These are phyloP conservation scores for Chionis minor DNA, from an alignment of 2,113 vertebrate species.

Conservation along the genomic window DNA sequence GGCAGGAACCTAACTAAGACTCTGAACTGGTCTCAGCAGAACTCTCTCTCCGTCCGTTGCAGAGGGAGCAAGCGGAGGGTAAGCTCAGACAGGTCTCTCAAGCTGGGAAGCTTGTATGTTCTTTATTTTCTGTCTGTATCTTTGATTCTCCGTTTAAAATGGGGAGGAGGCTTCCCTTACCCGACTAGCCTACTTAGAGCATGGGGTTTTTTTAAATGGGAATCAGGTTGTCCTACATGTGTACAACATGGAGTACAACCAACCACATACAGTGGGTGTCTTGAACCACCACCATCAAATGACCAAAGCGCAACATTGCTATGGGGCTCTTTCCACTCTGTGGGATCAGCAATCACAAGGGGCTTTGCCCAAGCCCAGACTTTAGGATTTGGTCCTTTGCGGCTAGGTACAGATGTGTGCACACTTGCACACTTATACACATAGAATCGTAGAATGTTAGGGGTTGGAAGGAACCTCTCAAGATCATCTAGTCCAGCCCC, in stretches of 20 bases:
- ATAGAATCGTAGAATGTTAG: too few species aligned
- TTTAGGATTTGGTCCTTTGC: neutral
- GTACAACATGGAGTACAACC: neutral
- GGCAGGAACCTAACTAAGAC: neutral
- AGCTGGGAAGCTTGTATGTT: neutral
- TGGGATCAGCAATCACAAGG: neutral
- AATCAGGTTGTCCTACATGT: neutral
- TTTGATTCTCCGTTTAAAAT: neutral
- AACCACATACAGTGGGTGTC: accelerated
- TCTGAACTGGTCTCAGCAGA: neutral
- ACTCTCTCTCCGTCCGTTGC: neutral
- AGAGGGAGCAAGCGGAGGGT: neutral
- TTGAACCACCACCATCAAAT: neutral
- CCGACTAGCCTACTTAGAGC: neutral
- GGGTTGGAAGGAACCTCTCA: too few species aligned
- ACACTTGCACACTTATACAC: accelerated
- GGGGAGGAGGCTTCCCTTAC: neutral
- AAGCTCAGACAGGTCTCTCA: neutral
- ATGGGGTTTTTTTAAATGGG: neutral
- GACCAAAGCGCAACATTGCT: neutral
- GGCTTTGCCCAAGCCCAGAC: neutral
- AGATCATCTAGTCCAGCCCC: too few species aligned
- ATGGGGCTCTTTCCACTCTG: neutral
- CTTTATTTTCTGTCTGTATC: neutral
- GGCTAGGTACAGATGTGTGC: accelerated